These are phyloP conservation scores for Pristiophorus japonicus DNA, from an alignment of 2,113 vertebrate genomes.

Conservation along the genomic window DNA sequence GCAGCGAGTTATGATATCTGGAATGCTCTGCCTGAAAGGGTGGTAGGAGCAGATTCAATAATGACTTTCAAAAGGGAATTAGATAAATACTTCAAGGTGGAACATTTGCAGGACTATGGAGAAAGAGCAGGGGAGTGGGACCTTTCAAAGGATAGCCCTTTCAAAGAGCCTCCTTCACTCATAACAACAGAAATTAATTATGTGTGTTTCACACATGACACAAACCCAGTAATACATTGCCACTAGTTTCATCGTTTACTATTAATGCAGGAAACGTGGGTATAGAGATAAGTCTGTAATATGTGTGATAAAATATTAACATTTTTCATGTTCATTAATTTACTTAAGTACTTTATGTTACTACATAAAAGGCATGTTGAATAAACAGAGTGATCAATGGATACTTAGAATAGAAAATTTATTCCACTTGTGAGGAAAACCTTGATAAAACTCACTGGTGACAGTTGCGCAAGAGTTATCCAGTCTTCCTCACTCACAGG, in stretches of 20 bases:
- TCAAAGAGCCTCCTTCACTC: neutral
- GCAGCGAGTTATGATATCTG: neutral
- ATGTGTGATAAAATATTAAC: neutral
- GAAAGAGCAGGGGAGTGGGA: neutral
- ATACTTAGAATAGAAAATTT: neutral
- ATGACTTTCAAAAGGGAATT: neutral
- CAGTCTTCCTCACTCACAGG: neutral
- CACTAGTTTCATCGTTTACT: neutral
- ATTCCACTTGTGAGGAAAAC: neutral
- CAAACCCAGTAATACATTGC: neutral
- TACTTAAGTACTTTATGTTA: neutral
- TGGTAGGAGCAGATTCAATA: neutral
- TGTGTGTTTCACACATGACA: neutral
- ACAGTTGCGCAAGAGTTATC: neutral
- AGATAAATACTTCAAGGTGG: neutral
- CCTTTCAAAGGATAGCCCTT: neutral
- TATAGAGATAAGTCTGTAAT: neutral
- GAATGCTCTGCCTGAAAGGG: neutral
- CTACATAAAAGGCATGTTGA: neutral
- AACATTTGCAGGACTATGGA: neutral
- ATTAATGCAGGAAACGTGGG: neutral
- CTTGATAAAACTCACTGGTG: neutral
- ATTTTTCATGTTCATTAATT: constrained; percentile 2
- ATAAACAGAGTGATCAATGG: neutral
- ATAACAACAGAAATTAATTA: neutral